Base-by-base conservation (phyloP, 2,888 invertebrate species). In the Atherix ibis region DNA sequence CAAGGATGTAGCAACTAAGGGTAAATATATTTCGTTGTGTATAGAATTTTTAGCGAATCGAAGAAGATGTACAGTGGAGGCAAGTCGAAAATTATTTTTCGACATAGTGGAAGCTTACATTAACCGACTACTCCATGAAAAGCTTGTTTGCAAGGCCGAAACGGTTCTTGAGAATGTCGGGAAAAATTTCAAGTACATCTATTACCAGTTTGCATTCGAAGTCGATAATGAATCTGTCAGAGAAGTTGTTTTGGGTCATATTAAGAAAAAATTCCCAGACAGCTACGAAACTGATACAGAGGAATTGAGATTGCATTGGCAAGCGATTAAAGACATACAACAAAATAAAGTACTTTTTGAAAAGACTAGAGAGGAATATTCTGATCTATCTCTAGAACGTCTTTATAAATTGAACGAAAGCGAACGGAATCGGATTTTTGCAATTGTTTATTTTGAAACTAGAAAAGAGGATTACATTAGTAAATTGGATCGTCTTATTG, bases 241-340 rank as follows among this genome's bases (percentile, higher is more conserved):
- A 46, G 72, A 77, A 45, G 73, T 74, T 44, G 66, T 82, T 42
- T 68, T 75, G 13, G 69, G 71, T 32, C 70, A 80, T 50, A 54
- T 83, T 37, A 64, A 66, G 27, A 70, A 68, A 40, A 58, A 64
- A 18, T 54, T 60, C 8, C 58, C 65, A 13, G 39, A 45, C 6
- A 42, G 44, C 8, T 58, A 49, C 22, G 52, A 50, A 12, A 40
- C 48, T 12, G 49, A 52, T 25, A 45, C 49, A 32, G 39, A 43
- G 0, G 45, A 53, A 8, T 41, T 54, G 13, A 45, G 52, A 8
- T 53, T 54, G n/a, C 49, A 53, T 39, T 56, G 56, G 49, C n/a
- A n/a, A n/a, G n/a, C n/a, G n/a, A n/a, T n/a, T n/a, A n/a, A n/a
- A n/a, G n/a, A n/a, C n/a, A n/a, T n/a, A n/a, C n/a, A n/a, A n/a